phyloP scores from a whole-genome alignment of 2,797 vertebrate species.

The Enteromius argenteus region DNA sequence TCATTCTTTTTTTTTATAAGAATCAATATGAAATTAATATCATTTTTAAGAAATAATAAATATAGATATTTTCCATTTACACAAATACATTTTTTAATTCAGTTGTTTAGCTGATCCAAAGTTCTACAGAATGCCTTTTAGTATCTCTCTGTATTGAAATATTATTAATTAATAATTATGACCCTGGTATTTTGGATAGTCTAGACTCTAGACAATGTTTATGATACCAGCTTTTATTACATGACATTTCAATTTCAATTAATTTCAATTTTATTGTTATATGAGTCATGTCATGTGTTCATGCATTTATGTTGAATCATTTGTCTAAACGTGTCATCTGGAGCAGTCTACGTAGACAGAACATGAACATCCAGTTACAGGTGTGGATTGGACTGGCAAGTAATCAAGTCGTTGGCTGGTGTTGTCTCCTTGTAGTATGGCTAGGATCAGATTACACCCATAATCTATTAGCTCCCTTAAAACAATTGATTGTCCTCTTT shows the following conservation, averaged over 20 bases:
- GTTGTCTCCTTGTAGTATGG: constrained; percentile 50
- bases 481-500: constrained; percentile 24
- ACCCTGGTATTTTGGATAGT: constrained; percentile 1
- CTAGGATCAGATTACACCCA: constrained; percentile 28
- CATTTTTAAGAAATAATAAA: not conserved
- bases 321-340: constrained; percentile 68
- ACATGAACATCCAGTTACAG: constrained; percentile 76
- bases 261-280: not conserved
- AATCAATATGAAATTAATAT: not conserved
- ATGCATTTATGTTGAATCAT: constrained; percentile 33
- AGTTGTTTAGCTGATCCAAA: not conserved
- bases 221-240: not conserved
- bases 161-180: not conserved
- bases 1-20: not conserved
- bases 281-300: constrained; percentile 18
- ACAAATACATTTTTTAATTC: not conserved
- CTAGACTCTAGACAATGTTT: not conserved
- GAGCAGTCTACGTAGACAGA: constrained; percentile 80
- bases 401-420: constrained; percentile 71
- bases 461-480: constrained; percentile 29
- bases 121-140: not conserved
- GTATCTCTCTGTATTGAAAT: not conserved
- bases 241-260: not conserved
- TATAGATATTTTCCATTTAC: not conserved
- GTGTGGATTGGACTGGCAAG: constrained; percentile 80